Evolutionary conservation across 2,113 vertebrate species (phyloP).

Genomic region (Marcusenius ussheri): DNA sequence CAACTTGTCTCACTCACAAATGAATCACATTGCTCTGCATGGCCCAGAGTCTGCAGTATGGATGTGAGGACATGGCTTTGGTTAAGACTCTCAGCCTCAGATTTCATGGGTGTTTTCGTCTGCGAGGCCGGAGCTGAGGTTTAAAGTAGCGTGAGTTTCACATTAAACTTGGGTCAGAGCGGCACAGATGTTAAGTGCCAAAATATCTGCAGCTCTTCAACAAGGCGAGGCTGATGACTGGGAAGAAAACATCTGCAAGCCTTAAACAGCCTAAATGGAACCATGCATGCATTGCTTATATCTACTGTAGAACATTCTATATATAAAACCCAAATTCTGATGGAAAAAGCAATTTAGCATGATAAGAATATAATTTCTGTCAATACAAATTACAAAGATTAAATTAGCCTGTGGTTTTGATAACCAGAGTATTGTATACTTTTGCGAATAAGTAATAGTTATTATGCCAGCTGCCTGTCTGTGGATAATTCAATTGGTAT

Average conservation of each 20-base stretch:
- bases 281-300: background rate
- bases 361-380: background rate
- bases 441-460: background rate
- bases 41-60: background rate
- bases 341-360: background rate
- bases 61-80: background rate
- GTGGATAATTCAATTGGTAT: background rate
- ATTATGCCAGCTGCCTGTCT: background rate
- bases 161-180: conserved; percentile 4
- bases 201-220: background rate
- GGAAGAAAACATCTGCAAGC: conserved; percentile 3
- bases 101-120: background rate
- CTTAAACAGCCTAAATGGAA: conserved; percentile 6
- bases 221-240: background rate
- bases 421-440: background rate
- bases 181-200: background rate
- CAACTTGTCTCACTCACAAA: background rate
- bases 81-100: background rate
- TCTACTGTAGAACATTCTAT: background rate
- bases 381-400: background rate
- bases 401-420: background rate
- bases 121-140: background rate
- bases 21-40: background rate
- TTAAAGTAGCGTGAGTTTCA: conserved; percentile 4
- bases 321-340: background rate